Base-by-base conservation (phyloP, 2,888 invertebrate genomes). In the Miltochrista miniata region DNA sequence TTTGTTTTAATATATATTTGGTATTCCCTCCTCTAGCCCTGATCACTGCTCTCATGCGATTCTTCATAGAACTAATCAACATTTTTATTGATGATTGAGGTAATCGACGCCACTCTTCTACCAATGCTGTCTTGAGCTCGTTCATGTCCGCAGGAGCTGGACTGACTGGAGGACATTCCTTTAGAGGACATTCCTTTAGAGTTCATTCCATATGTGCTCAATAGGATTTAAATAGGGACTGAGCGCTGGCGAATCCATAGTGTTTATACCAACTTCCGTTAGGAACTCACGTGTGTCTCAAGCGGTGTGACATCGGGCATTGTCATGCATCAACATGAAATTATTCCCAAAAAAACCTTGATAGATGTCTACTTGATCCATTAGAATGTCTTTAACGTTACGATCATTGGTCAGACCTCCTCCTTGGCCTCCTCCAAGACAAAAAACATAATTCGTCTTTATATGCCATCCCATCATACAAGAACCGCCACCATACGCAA, bases 191-290 rank as follows among this genome's bases (percentile, higher is more conserved):
- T n/a, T n/a, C n/a, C n/a, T n/a, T n/a, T n/a, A n/a, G n/a, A n/a
- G n/a, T n/a, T n/a, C n/a, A n/a, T n/a, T n/a, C n/a, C n/a, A n/a
- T n/a, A n/a, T n/a, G n/a, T n/a, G n/a, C n/a, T n/a, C n/a, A n/a
- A n/a, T n/a, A n/a, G n/a, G 18, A 24, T 24, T 24, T 24, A 24
- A 24, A 24, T 24, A 2, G 18, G 67, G 64, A 40, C 65, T 70
- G 37, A 52, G 54, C 31, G 68, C 64, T 56, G 68, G 68, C 65
- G 66, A 65, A 30, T 54, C 50, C 56, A 58, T 45, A 29, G 45
- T 36, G 41, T 29, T 34, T 34, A 51, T 13, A 38, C 38, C 39
- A 18, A 44, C 38, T 38, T 14, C 2, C 3, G 3, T 31, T 7
- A 31, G 11, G 31, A 10, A 31, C 31, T 31, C 10, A 8, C 31